Base-by-base conservation (phyloP, 2,888 invertebrate species). In the Limnephilus marmoratus region DNA sequence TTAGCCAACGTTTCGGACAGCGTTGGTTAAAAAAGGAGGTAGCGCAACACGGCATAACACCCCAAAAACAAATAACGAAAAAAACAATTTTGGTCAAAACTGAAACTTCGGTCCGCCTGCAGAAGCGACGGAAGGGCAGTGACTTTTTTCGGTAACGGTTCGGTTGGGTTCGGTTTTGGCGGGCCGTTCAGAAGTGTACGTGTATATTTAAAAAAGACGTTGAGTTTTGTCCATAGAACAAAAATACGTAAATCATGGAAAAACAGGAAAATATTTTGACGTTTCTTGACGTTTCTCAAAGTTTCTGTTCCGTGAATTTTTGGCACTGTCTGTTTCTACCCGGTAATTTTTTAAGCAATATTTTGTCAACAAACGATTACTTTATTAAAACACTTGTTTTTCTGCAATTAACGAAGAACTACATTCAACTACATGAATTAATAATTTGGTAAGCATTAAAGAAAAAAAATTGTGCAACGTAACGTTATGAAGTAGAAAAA, bases 341-440 rank as follows among this genome's bases (percentile, higher is more conserved):
- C 68, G 68, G 68, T 83, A 37, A 83, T 83, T 83, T 37, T 37
- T 34, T 82, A 18, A 82, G 82, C 82, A 82, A 37, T 83, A 83
- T 83, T 82, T 82, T 83, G 37, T 34, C 18, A 82, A 82, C 82
- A 83, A 34, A 68, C 68, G 68, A 68, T 68, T n/a, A 2, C 68
- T 68, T 68, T 68, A 24, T 24, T 24, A 1, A 53, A 18, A 4
- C 4, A 53, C 7, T 5, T 24, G 68, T 68, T 24, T 68, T 68
- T 68, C 5, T 15, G 15, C 49, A 49, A 49, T 49, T 49, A 49
- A 49, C 15, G 49, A 49, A 68, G 24, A 24, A 68, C n/a, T n/a
- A n/a, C n/a, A n/a, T 68, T 68, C n/a, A 7, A 68, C 68, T 68
- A 1, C 9, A 7, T 9, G 9, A 24, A 24, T 68, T 24, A 9